Percentiles rank a stretch among this genome's conserved stretches.
Conservation (phyloP, 2,797 vertebrate species). For the Crenichthys baileyi region DNA sequence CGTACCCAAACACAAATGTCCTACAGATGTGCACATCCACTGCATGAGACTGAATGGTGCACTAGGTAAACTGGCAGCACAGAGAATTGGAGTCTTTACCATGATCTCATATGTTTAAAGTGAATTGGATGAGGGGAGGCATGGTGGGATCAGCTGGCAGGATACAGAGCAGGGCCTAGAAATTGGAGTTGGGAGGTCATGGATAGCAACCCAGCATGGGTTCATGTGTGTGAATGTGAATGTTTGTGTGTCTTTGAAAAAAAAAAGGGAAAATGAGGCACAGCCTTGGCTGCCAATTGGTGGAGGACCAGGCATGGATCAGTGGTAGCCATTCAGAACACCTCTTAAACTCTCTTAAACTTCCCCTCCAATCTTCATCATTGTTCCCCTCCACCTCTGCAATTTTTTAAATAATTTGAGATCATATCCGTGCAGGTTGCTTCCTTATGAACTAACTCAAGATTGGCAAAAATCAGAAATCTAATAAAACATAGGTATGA, state of each 20-base stretch:
- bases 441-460: background rate
- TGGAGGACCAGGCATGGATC: constrained; percentile 75
- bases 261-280: constrained; percentile 81
- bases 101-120: constrained; percentile 89
- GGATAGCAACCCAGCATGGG: constrained; percentile 48
- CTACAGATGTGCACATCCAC: constrained; percentile 70
- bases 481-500: background rate
- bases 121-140: constrained; percentile 65
- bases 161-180: constrained; percentile 58
- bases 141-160: constrained; percentile 60
- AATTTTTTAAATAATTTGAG: background rate
- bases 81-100: constrained; percentile 63
- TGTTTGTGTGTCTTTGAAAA: constrained; percentile 75
- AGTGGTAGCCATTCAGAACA: constrained; percentile 75
- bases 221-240: constrained; percentile 23
- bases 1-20: constrained; percentile 68
- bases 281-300: constrained; percentile 47
- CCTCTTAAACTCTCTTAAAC: constrained; percentile 41
- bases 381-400: background rate
- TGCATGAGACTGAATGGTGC: constrained; percentile 62
- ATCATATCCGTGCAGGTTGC: background rate
- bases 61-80: constrained; percentile 65
- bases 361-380: constrained; percentile 25
- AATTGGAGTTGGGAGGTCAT: constrained; percentile 56
- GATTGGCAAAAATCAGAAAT: background rate